Evolutionary conservation across 2,797 vertebrate genomes (phyloP).

Genomic region (Brachyrhaphis roseni): DNA sequence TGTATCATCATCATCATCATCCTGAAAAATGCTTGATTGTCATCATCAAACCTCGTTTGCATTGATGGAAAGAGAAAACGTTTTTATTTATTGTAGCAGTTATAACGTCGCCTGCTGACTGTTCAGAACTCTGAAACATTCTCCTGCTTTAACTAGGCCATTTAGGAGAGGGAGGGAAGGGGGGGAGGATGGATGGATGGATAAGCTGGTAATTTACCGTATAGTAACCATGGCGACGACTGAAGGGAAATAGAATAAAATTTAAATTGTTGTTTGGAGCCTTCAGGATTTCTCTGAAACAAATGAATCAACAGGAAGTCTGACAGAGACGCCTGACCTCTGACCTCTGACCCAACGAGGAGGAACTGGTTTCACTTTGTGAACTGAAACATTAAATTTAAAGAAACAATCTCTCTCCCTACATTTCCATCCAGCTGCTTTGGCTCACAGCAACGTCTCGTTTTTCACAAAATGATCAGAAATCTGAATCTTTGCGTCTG

Average conservation of each 20-base stretch:
- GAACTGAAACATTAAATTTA: background rate
- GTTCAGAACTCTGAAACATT: too few relatives aligned
- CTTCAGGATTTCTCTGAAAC: background rate
- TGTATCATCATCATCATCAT: background rate
- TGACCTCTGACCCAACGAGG: background rate
- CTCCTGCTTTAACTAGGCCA: background rate
- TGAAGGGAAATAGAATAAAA: background rate
- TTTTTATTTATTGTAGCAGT: background rate
- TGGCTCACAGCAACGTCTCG: too few relatives aligned
- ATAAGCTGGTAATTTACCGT: background rate
- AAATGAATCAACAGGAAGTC: background rate
- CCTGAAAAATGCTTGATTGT: background rate
- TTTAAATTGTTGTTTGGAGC: background rate
- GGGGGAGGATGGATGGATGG: background rate
- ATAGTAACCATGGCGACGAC: background rate
- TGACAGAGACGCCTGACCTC: background rate
- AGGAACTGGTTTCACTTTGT: background rate
- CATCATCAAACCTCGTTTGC: background rate
- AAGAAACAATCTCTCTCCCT: background rate
- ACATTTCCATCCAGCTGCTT: background rate
- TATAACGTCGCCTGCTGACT: background rate
- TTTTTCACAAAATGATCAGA: slow-evolving; percentile 15
- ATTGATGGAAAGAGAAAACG: background rate
- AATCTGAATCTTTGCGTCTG: background rate
- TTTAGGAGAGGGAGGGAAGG: background rate